Evolutionary conservation across 1,140 invertebrate genomes (phyloP).

Genomic region (Samia ricini): DNA sequence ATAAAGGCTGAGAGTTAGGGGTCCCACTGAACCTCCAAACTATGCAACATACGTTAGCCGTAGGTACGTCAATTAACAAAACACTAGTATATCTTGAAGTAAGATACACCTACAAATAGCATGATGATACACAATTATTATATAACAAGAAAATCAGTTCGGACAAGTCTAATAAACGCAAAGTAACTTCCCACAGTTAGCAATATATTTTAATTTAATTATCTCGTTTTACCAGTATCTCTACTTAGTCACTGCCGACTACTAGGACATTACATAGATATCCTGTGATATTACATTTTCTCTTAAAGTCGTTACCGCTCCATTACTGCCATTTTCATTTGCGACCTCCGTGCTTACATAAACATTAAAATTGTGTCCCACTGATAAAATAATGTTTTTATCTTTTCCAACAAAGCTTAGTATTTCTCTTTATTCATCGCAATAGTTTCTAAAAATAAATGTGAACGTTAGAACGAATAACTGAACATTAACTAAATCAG

Average conservation of each 20-base stretch:
- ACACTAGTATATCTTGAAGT: no score
- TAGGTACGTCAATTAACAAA: no score
- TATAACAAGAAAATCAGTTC: background rate
- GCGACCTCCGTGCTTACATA: background rate
- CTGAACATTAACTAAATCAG: slow-evolving; percentile 3
- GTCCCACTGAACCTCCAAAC: no score
- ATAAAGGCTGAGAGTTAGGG: no score
- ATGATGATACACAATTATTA: background rate
- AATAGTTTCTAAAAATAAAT: background rate
- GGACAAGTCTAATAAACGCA: background rate
- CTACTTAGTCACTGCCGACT: background rate
- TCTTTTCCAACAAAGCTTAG: background rate
- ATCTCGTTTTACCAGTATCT: background rate
- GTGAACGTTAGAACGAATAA: background rate
- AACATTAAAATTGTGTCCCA: background rate
- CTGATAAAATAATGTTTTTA: no score
- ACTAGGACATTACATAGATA: background rate
- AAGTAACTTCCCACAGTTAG: background rate
- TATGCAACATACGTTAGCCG: no score
- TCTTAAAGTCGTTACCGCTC: background rate
- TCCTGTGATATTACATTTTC: background rate
- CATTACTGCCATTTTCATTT: background rate
- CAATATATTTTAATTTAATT: background rate
- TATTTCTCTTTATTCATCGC: background rate
- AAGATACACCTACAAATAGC: no score